These are phyloP conservation scores for Montifringilla adamsi DNA, from an alignment of 2,113 vertebrate genomes.

Conservation along the genomic window DNA sequence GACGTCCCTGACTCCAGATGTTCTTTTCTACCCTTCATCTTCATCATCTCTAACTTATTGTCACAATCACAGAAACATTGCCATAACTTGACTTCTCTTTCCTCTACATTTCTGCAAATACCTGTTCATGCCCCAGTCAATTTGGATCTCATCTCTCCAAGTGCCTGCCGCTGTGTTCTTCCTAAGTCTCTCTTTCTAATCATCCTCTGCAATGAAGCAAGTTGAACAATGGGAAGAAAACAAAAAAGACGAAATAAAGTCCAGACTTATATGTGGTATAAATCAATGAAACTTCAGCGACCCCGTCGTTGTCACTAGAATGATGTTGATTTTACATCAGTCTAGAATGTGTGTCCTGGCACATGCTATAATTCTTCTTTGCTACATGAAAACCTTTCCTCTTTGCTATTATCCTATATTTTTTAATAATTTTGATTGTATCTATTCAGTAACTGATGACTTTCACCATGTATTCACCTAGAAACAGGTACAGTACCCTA, in stretches of 20 bases:
- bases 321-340: background rate
- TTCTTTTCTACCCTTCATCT: background rate
- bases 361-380: background rate
- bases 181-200: background rate
- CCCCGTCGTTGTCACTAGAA: background rate
- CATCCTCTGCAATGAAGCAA: background rate
- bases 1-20: background rate
- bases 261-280: background rate
- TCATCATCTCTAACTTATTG: background rate
- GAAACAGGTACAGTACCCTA: background rate
- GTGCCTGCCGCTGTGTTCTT: background rate
- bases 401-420: background rate
- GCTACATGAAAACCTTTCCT: background rate
- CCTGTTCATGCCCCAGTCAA: background rate
- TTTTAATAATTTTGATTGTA: background rate
- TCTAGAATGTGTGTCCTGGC: background rate
- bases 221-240: background rate
- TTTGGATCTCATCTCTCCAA: background rate
- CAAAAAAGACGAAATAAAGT: background rate
- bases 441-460: background rate
- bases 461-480: background rate
- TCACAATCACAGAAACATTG: background rate
- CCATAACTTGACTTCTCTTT: background rate
- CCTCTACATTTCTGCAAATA: background rate
- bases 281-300: background rate